These are phyloP conservation scores for Anhinga anhinga DNA, from an alignment of 2,113 vertebrate genomes.

Conservation along the genomic window DNA sequence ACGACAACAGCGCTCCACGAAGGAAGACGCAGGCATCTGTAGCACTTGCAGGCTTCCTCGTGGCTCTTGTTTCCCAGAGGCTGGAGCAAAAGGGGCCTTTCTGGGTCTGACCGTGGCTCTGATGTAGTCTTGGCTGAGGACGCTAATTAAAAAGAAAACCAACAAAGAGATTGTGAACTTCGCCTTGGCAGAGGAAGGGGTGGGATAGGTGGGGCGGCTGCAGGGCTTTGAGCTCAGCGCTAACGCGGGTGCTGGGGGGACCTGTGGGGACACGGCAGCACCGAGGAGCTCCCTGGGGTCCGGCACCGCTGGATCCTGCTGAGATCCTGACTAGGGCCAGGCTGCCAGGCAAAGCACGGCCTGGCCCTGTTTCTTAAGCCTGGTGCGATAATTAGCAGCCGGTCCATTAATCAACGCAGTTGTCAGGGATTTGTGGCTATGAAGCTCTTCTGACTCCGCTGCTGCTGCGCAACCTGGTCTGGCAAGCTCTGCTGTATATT, in stretches of 20 bases:
- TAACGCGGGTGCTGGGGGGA: not conserved
- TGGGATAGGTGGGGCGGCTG: not conserved
- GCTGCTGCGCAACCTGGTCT: not conserved
- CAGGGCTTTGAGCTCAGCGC: not conserved
- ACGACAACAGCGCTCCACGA: not conserved
- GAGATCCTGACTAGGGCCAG: not conserved
- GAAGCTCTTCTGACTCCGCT: not conserved
- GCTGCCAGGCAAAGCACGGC: not conserved
- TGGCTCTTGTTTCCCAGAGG: not conserved
- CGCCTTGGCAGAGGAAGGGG: not conserved
- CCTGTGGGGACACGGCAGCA: too few species aligned
- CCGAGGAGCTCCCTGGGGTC: not conserved
- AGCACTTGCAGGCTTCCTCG: not conserved
- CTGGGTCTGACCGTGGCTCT: not conserved
- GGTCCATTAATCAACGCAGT: not conserved
- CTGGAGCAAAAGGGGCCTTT: not conserved
- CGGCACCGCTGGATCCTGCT: not conserved
- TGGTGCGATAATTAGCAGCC: not conserved
- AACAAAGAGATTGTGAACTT: not conserved
- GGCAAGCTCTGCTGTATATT: not conserved
- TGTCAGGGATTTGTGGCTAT: not conserved
- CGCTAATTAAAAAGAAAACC: not conserved
- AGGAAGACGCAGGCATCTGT: not conserved
- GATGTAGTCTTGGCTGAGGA: not conserved
- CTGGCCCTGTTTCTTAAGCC: not conserved